phyloP scores from a whole-genome alignment of 1,140 invertebrate genomes.

The Temnothorax nylanderi region DNA sequence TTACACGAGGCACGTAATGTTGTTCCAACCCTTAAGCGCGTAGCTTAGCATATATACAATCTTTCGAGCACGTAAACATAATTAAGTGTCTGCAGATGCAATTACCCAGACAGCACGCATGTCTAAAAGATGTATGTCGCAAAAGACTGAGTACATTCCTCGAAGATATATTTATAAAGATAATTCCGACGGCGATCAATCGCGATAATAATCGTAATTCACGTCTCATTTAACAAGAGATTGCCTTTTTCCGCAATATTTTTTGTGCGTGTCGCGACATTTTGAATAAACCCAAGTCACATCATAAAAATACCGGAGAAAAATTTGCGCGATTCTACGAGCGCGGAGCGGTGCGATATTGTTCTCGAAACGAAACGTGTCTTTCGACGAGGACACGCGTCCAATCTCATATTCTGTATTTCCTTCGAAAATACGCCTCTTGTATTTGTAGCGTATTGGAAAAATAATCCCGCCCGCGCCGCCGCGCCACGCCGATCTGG shows the following conservation, averaged over 20 bases:
- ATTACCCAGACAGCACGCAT: background rate
- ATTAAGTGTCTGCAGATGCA: background rate
- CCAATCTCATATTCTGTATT: constrained; percentile 38
- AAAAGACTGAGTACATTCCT: too few species aligned
- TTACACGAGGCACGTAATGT: constrained; percentile 44
- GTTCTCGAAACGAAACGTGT: background rate
- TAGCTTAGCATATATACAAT: constrained; percentile 28
- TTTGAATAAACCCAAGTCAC: background rate
- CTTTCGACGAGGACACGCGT: background rate
- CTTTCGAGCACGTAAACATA: constrained; percentile 20
- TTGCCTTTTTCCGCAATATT: background rate
- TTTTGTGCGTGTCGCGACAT: background rate
- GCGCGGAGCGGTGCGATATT: background rate
- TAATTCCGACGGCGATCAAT: too few species aligned
- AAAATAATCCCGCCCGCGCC: constrained; percentile 44
- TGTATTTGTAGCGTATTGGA: constrained; percentile 48
- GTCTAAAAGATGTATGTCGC: too few species aligned
- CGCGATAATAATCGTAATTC: too few species aligned
- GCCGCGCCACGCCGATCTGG: background rate
- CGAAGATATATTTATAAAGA: too few species aligned
- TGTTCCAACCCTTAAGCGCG: constrained; percentile 37
- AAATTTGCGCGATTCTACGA: background rate
- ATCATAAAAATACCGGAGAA: background rate
- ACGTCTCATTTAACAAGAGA: too few species aligned
- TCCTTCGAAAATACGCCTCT: constrained; percentile 30